Evolutionary conservation across 2,113 vertebrate species (phyloP).

Genomic region (Seriola dumerili): DNA sequence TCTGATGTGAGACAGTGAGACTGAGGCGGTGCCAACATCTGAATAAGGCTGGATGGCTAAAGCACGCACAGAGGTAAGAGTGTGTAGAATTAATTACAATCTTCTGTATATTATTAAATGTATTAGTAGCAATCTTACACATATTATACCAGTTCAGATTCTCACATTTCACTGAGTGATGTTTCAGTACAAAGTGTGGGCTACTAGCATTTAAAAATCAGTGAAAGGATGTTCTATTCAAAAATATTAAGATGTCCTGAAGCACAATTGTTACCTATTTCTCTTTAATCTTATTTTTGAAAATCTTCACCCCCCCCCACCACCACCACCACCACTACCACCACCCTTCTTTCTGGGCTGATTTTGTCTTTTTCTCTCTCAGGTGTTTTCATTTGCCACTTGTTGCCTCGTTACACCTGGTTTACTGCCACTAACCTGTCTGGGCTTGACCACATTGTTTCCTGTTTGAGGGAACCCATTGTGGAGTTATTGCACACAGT

Average conservation of each 20-base stretch:
- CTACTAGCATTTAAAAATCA: not conserved
- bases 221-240: not conserved
- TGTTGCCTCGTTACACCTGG: constrained; percentile 6
- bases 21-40: not conserved
- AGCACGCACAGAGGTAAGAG: constrained; percentile 34
- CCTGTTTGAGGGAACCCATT: not conserved
- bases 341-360: not conserved
- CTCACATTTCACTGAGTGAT: not conserved
- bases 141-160: not conserved
- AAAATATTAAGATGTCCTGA: not conserved
- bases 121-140: not conserved
- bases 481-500: not conserved
- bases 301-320: not conserved
- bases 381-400: constrained; percentile 31
- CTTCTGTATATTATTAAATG: not conserved
- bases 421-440: not conserved
- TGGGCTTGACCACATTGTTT: not conserved
- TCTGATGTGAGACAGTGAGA: not conserved
- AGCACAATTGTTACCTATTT: not conserved
- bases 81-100: not conserved
- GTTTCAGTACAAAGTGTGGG: too few relatives aligned
- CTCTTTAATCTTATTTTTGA: not conserved
- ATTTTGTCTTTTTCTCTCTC: not conserved
- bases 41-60: not conserved
- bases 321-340: too few relatives aligned